Base-by-base conservation (phyloP, 2,797 vertebrate genomes). In the Spinus pinus region DNA sequence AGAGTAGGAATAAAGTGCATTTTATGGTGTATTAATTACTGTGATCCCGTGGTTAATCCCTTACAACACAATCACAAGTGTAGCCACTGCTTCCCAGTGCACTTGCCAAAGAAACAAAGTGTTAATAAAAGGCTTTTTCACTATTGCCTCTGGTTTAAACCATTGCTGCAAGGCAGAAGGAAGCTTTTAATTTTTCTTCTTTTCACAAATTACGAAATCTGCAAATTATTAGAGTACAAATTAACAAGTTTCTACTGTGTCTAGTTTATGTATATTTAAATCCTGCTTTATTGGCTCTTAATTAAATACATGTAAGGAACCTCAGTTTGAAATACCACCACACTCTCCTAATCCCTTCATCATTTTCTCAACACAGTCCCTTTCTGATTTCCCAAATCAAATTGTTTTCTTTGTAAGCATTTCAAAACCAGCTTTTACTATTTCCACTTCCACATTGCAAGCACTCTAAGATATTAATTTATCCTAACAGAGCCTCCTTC, bases 231-330 rank as follows among this genome's bases (percentile, higher is more conserved):
- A 86, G 56, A 77, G 51, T 44, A 46, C 54, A 93, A 96, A 91
- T 96, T 96, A 91, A 86, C 77, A 96, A 95, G 89, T 88, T 88
- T 96, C 80, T 84, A 90, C 85, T 77, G 20, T 75, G 65, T 46
- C 78, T 75, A 84, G 41, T 86, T 95, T 93, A 91, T 60, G 89
- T 70, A 81, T 46, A 61, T 91, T 95, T 94, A 93, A 93, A 95
- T 81, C 77, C 70, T 60, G 64, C 28, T 96, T 96, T 95, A 96
- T 77, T 91, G 35, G 60, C 22, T 88, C 87, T 93, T 94, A 95
- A 96, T 96, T 96, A 95, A 95, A 94, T 64, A 62, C 87, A 79
- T 79, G 49, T 69, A 90, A 72, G 58, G 15, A 88, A 50, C 37
- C n/a, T 70, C 58, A 57, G 44, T 86, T 30, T 91, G 66, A 94